Conservation (phyloP, 2,797 vertebrate genomes). For the Smutsia temminckii region DNA sequence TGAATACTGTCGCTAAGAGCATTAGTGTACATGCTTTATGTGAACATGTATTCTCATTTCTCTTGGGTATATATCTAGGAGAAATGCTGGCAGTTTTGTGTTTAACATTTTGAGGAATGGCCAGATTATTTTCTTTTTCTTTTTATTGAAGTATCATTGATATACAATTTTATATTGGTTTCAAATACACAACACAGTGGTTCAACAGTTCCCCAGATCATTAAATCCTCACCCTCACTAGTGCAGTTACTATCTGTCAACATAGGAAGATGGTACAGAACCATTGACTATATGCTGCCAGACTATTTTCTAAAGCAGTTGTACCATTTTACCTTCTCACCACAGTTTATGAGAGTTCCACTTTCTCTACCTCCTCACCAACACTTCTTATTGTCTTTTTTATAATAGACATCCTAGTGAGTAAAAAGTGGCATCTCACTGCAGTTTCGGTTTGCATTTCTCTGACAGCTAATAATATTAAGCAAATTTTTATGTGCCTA, state of each 20-base stretch:
- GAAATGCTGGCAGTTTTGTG: neutral
- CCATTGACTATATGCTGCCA: neutral
- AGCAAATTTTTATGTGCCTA: neutral
- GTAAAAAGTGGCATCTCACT: neutral
- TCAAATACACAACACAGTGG: no score
- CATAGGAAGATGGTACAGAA: no score
- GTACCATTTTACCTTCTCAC: neutral
- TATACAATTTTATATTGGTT: no score
- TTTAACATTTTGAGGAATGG: neutral
- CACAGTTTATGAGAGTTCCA: neutral
- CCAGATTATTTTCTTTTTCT: neutral
- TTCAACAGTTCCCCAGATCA: no score
- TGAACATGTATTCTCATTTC: neutral
- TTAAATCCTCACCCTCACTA: no score
- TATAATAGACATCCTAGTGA: neutral
- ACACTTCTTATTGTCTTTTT: neutral
- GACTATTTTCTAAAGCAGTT: neutral
- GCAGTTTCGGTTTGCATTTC: neutral
- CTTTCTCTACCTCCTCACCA: neutral
- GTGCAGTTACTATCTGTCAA: no score
- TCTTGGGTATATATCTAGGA: neutral
- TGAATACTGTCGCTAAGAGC: neutral
- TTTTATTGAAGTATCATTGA: no score
- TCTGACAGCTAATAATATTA: neutral
- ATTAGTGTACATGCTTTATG: neutral